phyloP scores from a whole-genome alignment of 2,888 invertebrate genomes.

The Cataglyphis albicans region DNA sequence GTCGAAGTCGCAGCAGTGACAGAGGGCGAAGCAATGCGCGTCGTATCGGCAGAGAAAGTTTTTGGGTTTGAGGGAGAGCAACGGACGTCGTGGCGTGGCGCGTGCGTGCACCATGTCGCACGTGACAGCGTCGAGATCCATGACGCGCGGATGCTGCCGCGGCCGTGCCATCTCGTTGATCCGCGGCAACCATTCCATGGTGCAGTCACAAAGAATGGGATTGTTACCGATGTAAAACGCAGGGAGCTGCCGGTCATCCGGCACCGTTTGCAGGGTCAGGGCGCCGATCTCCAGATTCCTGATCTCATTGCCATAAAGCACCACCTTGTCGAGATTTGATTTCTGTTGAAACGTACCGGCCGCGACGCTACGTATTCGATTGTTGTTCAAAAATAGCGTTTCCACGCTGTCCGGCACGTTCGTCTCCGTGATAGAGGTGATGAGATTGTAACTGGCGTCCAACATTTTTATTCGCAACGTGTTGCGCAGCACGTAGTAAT shows the following conservation, averaged over 20 bases:
- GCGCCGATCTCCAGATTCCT: constrained; percentile 91
- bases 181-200: constrained; percentile 94
- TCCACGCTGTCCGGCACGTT: constrained; percentile 92
- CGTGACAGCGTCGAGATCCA: constrained; percentile 92
- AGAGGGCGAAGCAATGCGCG: constrained; percentile 93
- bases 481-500: constrained; percentile 90
- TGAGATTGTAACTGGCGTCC: constrained; percentile 91
- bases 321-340: constrained; percentile 91
- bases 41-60: constrained; percentile 94
- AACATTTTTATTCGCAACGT: constrained; percentile 91
- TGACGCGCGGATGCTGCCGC: constrained; percentile 92
- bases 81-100: constrained; percentile 88
- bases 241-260: constrained; percentile 90
- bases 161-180: constrained; percentile 92
- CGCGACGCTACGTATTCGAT: constrained; percentile 90
- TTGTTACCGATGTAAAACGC: constrained; percentile 93
- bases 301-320: constrained; percentile 91
- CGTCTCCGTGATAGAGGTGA: constrained; percentile 90
- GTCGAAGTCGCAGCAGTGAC: constrained; percentile 96
- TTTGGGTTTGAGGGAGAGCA: constrained; percentile 90
- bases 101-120: constrained; percentile 91
- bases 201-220: constrained; percentile 94
- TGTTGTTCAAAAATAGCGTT: constrained; percentile 91
- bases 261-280: constrained; percentile 89
- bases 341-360: constrained; percentile 91